These are phyloP conservation scores for Colossoma macropomum DNA, from an alignment of 2,113 vertebrate genomes.

Conservation along the genomic window DNA sequence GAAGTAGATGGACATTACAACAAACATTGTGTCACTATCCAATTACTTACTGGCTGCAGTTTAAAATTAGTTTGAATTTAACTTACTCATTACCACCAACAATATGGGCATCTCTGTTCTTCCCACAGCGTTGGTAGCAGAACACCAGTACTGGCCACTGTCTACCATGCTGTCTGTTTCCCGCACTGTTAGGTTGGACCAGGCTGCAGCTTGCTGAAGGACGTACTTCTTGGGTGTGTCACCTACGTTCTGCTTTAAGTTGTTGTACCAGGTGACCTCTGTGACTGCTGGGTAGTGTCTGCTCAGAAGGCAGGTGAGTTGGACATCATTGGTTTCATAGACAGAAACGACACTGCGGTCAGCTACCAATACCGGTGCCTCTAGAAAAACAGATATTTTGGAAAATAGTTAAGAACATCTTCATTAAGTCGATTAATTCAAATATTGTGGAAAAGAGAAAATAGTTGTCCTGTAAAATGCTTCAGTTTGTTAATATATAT, in stretches of 20 bases:
- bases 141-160: slow-evolving; percentile 84
- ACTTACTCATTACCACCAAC: slow-evolving; percentile 85
- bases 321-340: slow-evolving; percentile 81
- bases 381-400: slow-evolving; percentile 62
- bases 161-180: slow-evolving; percentile 78
- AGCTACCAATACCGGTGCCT: slow-evolving; percentile 79
- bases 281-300: slow-evolving; percentile 63
- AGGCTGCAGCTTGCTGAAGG: slow-evolving; percentile 73
- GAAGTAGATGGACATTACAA: no score
- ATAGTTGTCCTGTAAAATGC: background rate
- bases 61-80: background rate
- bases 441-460: background rate
- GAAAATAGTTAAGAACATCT: background rate
- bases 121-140: slow-evolving; percentile 84
- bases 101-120: slow-evolving; percentile 76
- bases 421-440: background rate
- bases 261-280: slow-evolving; percentile 83
- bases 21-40: background rate
- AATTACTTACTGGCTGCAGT: background rate
- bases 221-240: slow-evolving; percentile 73
- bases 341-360: slow-evolving; percentile 76
- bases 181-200: slow-evolving; percentile 80
- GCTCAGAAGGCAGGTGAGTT: slow-evolving; percentile 79
- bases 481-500: background rate
- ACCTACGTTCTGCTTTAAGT: slow-evolving; percentile 71